Evolutionary conservation across 2,113 vertebrate genomes (phyloP), one percentile per base, ranked within the genome.

Genomic region (Thalassoma bifasciatum): DNA sequence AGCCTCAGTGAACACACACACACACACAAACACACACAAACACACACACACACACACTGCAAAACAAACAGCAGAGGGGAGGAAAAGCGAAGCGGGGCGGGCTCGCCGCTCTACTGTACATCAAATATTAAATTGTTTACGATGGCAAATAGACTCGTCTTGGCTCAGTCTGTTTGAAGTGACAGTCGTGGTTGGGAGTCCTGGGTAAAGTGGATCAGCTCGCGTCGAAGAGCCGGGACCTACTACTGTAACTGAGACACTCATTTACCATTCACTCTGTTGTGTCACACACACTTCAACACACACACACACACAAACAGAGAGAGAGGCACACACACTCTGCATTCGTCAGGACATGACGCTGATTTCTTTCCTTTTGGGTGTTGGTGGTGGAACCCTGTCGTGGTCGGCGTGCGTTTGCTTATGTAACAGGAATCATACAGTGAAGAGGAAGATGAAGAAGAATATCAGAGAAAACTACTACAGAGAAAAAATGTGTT

Each of bases 51-150:
- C 89, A 93, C 91, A 91, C 93, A 46, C 14, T 17, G 5, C 16
- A 26, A 69, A 34, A 58, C 50, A 85, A 72, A 79, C 84, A 69
- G 46, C 64, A 66, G 70, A 63, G 56, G 52, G 22, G 68, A 72
- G 37, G 54, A 52, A 64, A 60, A 71, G 30, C 56, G 68, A 81
- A 9, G 66, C 52, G n/a, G 71, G 42, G 70, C 47, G 71, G 57
- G 59, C 46, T 49, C 46, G 30, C 73, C 83, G 69, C 75, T 77
- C 60, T 90, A 89, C 85, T 80, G 76, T 85, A 85, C 76, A 91
- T 93, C 85, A 89, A 91, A 92, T 92, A 91, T 92, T 83, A 92
- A 88, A 86, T 88, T 92, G 88, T 93, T 92, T 91, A 89, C 83
- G 63, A 71, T 70, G 59, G 79, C 50, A 82, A 86, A 91, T 82